A percentile compares a stretch with the other conserved stretches of the same genome.
Conservation (phyloP, 2,797 vertebrate species). For the Leptodactylus fallax region DNA sequence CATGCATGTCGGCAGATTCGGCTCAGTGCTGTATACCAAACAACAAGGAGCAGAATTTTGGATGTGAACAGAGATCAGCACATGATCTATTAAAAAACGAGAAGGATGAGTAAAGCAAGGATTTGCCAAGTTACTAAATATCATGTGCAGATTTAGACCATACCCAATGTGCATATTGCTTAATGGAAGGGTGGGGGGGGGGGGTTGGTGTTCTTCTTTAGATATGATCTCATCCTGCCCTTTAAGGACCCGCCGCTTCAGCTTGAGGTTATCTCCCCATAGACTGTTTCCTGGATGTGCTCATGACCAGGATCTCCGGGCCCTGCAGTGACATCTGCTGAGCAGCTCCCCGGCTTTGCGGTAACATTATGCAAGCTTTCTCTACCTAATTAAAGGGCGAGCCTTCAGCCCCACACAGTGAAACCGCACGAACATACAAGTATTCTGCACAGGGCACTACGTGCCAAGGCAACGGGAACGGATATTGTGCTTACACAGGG, state of each 20-base stretch:
- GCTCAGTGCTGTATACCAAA: no score
- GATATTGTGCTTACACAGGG: conserved; percentile 32
- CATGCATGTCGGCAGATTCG: no score
- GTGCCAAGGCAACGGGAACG: conserved; percentile 16
- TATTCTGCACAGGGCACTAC: background rate
- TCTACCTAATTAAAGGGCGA: conserved; percentile 55
- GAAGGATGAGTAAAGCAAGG: no score
- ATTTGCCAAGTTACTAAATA: no score
- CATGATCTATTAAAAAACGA: no score
- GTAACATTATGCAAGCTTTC: conserved; percentile 56
- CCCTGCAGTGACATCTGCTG: conserved; percentile 46
- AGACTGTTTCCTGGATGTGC: conserved; percentile 15
- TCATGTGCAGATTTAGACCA: no score
- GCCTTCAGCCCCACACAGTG: conserved; percentile 56
- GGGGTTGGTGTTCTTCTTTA: no score
- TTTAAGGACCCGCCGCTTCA: background rate
- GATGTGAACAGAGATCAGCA: no score
- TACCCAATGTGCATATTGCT: no score
- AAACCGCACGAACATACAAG: conserved; percentile 54
- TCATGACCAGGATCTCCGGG: background rate
- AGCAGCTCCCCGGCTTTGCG: conserved; percentile 53
- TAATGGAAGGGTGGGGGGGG: no score
- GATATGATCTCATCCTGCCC: no score
- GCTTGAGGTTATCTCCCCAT: background rate
- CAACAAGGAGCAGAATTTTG: no score